phyloP scores from a whole-genome alignment of 2,888 invertebrate species.

The Ramazzottius varieornatus region DNA sequence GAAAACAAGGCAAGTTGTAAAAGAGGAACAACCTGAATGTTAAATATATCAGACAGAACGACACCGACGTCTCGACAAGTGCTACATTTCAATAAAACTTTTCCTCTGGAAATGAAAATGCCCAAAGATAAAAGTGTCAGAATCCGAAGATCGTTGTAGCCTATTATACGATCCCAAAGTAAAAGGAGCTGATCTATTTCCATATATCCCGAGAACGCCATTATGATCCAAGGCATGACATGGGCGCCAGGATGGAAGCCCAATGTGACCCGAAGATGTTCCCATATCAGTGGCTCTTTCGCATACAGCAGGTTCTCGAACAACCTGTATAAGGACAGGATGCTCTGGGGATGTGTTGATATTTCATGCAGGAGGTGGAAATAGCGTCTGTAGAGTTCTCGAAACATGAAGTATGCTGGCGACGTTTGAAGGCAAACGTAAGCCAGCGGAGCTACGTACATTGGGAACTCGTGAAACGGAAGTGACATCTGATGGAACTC shows the following conservation, averaged over 20 bases:
- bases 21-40: neutral
- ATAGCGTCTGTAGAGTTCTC: conserved; percentile 65
- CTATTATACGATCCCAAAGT: neutral
- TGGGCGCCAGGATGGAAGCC: neutral
- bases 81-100: neutral
- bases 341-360: conserved; percentile 61
- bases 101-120: neutral
- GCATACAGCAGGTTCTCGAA: conserved; percentile 55
- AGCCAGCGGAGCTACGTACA: conserved; percentile 59
- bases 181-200: neutral
- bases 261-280: neutral
- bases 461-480: neutral
- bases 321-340: conserved; percentile 48
- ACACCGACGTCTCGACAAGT: neutral
- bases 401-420: conserved; percentile 59
- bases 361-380: conserved; percentile 74
- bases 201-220: neutral
- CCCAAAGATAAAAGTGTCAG: neutral
- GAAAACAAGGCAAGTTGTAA: neutral
- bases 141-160: neutral
- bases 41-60: neutral
- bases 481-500: neutral
- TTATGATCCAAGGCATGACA: neutral
- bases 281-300: conserved; percentile 58
- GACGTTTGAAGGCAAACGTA: conserved; percentile 68